Conservation (phyloP, 2,113 vertebrate genomes). For the Balaenoptera acutorostrata region DNA sequence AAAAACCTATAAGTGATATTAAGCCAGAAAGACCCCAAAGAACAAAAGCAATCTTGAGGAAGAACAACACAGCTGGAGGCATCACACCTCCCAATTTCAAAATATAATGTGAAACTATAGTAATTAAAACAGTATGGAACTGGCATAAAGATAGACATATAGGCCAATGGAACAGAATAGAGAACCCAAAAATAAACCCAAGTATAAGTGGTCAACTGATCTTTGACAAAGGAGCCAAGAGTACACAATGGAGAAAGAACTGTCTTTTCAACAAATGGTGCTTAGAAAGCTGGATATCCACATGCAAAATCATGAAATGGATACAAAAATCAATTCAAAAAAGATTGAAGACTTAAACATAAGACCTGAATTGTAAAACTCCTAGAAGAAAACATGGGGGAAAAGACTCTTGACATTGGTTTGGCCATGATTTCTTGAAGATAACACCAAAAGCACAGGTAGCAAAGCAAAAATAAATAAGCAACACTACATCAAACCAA, state of each 20-base stretch:
- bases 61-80: background rate
- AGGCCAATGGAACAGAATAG: background rate
- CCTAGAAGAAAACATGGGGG: background rate
- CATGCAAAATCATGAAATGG: background rate
- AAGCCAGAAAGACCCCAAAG: background rate
- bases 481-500: background rate
- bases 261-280: background rate
- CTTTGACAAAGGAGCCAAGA: background rate
- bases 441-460: background rate
- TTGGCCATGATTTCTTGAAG: background rate
- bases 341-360: background rate
- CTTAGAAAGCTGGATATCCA: background rate
- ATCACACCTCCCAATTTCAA: background rate
- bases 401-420: background rate
- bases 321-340: background rate
- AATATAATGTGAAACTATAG: background rate
- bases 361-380: background rate
- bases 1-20: background rate
- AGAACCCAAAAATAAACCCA: background rate
- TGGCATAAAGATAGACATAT: background rate
- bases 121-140: background rate
- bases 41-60: background rate
- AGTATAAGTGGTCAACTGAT: too few species aligned
- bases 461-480: background rate
- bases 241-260: background rate